These are phyloP conservation scores for Habroteleia sp. DNA, from an alignment of 2,888 invertebrate species.

Conservation along the genomic window DNA sequence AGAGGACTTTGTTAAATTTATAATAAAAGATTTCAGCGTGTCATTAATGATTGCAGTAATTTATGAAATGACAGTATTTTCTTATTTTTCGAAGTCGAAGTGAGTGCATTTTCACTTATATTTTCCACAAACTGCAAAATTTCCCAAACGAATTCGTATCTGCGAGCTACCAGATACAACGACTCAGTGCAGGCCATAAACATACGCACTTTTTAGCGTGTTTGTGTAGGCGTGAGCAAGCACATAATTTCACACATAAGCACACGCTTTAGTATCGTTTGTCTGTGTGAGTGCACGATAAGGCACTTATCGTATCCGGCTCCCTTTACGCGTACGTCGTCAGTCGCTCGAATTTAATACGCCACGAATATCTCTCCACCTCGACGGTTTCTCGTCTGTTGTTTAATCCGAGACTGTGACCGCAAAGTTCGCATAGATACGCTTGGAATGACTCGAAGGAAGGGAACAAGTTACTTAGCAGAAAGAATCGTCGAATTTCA, in stretches of 20 bases:
- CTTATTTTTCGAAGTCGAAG: too few species aligned
- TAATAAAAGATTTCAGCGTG: too few species aligned
- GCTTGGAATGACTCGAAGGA: conserved; percentile 19
- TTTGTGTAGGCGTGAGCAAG: conserved; percentile 19
- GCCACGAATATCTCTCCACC: conserved; percentile 52
- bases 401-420: conserved; percentile 47
- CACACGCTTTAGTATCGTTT: conserved; percentile 46
- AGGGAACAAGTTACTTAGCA: conserved; percentile 10
- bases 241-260: conserved; percentile 44
- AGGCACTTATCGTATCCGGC: conserved; percentile 77
- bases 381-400: conserved; percentile 56
- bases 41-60: too few species aligned
- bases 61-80: too few species aligned
- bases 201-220: conserved; percentile 41
- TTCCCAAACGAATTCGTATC: conserved; percentile 31
- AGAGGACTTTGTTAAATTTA: too few species aligned
- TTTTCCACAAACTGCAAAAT: conserved; percentile 4
- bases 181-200: conserved; percentile 62
- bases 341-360: conserved; percentile 63
- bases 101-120: background rate
- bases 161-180: conserved; percentile 63
- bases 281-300: conserved; percentile 72
- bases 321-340: conserved; percentile 69
- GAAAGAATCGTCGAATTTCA: conserved; percentile 8
- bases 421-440: conserved; percentile 38